Base-by-base conservation (phyloP, 2,113 vertebrate genomes). In the Callospermophilus lateralis region DNA sequence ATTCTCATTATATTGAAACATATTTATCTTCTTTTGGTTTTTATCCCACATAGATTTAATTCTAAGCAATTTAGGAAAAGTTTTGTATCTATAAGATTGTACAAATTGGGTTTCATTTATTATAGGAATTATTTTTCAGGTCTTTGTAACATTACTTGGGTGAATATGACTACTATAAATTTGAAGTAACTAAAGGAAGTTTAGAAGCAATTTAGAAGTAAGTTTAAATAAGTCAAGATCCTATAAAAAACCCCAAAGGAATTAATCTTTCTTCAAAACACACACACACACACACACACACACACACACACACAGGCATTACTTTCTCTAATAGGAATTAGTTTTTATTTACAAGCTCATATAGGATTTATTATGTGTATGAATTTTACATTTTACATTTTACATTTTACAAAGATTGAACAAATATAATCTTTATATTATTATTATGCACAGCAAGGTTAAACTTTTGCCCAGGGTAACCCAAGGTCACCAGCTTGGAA, bases 201-300 rank as follows among this genome's bases (percentile, higher is more conserved):
- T 96, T 89, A 93, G 1, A 78, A 55, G 67, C 85, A 94, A 85
- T 34, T 93, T 78, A 83, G 68, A 19, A 55, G 42, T 84, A 78
- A 84, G 39, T 17, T 83, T 87, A 84, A 83, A 58, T 45, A 93
- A 16, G 67, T 88, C 42, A 85, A n/a, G 2, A 68, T 84, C 3
- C 15, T 89, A 11, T 37, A 1, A 84, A 48, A 80, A 32, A 26
- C 12, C 30, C 12, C 42, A 83, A 85, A 73, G 2, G 32, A 90
- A 68, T 93, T 19, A 51, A 12, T 77, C 15, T 80, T 94, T 48
- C 11, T 8, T 37, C 22, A 81, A 77, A 0, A 89, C 12, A 65
- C 19, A 85, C 19, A 42, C 20, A 45, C 7, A 22, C 34, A 34
- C 67, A 61, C 28, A 74, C 32, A 45, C 34, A 28, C 26, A 79